A percentile compares a stretch with the other conserved stretches of the same genome.
phyloP scores from a whole-genome alignment of 2,888 invertebrate species.

The Hesperia comma region DNA sequence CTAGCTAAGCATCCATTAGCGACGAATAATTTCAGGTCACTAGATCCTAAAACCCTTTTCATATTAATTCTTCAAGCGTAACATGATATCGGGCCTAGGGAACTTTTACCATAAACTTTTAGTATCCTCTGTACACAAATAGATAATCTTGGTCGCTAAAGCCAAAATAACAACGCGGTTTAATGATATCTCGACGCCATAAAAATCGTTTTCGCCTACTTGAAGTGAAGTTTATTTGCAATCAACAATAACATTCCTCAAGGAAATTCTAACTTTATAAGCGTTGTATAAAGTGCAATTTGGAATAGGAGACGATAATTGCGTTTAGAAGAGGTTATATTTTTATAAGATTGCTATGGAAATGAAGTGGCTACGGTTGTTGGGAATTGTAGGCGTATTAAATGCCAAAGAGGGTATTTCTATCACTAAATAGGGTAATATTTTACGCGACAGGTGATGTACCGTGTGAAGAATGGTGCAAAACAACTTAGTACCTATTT shows the following conservation, averaged over 20 bases:
- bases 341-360: conserved; percentile 24
- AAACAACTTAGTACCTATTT: no score
- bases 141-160: conserved; percentile 20
- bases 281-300: conserved; percentile 1
- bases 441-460: neutral
- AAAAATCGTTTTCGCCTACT: conserved; percentile 32
- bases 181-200: conserved; percentile 23
- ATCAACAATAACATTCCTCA: neutral
- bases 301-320: neutral
- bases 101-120: conserved; percentile 27
- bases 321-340: conserved; percentile 19
- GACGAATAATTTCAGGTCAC: conserved; percentile 8
- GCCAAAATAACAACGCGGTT: conserved; percentile 31
- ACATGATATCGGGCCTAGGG: neutral
- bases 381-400: neutral
- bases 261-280: neutral
- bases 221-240: conserved; percentile 24
- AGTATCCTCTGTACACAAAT: conserved; percentile 22
- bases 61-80: conserved; percentile 6
- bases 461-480: neutral
- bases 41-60: conserved; percentile 7
- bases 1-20: neutral
- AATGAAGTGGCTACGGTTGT: conserved; percentile 20
- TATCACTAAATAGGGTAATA: neutral
- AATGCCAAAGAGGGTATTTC: conserved; percentile 8